phyloP scores from a whole-genome alignment of 2,888 invertebrate genomes.

The Pseudoips prasinana region DNA sequence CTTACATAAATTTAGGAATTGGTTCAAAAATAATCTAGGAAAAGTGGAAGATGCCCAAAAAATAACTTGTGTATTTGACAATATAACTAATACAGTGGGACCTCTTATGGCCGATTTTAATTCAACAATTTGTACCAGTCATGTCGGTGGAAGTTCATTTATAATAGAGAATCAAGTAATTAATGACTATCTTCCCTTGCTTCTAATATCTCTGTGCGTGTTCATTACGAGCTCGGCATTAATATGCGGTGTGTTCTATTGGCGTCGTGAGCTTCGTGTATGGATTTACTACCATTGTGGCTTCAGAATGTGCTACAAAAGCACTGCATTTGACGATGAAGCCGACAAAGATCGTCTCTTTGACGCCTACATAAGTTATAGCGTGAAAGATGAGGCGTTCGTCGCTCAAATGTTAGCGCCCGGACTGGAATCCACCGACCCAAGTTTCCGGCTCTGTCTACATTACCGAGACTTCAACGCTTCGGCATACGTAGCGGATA shows the following conservation, averaged over 20 bases:
- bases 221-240: slow-evolving; percentile 89
- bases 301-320: slow-evolving; percentile 92
- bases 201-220: slow-evolving; percentile 89
- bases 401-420: slow-evolving; percentile 94
- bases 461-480: slow-evolving; percentile 96
- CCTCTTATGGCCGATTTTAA: slow-evolving; percentile 89
- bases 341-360: slow-evolving; percentile 93
- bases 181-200: slow-evolving; percentile 90
- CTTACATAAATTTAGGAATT: slow-evolving; percentile 89
- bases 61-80: slow-evolving; percentile 89
- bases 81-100: slow-evolving; percentile 86
- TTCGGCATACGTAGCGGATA: slow-evolving; percentile 94
- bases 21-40: slow-evolving; percentile 89
- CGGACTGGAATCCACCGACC: slow-evolving; percentile 91
- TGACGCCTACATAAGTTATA: slow-evolving; percentile 98
- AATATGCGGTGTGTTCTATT: slow-evolving; percentile 90
- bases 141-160: slow-evolving; percentile 87
- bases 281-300: slow-evolving; percentile 95
- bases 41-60: slow-evolving; percentile 91
- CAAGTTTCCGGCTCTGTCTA: slow-evolving; percentile 93
- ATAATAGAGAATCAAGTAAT: slow-evolving; percentile 89
- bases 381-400: slow-evolving; percentile 95
- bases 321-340: slow-evolving; percentile 89
- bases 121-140: slow-evolving; percentile 88
- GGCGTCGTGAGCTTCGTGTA: slow-evolving; percentile 90